phyloP scores from a whole-genome alignment of 1,140 invertebrate species.

The Ceratosolen fusciceps region DNA sequence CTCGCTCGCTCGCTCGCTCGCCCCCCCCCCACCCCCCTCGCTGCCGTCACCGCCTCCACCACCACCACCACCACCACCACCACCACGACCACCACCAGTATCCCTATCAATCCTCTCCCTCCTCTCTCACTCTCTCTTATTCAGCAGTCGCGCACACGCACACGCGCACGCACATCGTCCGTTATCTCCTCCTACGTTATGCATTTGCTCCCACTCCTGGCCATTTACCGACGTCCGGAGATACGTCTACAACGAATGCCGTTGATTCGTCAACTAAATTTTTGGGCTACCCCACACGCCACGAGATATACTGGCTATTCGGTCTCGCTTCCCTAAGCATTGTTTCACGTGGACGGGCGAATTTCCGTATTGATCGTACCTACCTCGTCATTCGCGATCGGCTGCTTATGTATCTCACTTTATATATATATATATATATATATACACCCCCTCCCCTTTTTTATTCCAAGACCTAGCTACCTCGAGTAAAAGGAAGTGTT shows the following conservation, averaged over 20 bases:
- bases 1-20: not conserved
- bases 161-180: not conserved
- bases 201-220: not conserved
- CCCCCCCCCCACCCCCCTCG: not conserved
- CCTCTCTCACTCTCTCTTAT: too few species aligned
- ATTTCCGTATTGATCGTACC: conserved; percentile 7
- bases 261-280: not conserved
- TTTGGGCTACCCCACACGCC: too few species aligned
- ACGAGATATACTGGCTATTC: not conserved
- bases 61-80: not conserved
- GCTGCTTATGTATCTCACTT: not conserved
- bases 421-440: too few species aligned
- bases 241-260: not conserved
- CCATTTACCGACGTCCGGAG: not conserved
- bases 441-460: too few species aligned
- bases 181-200: conserved; percentile 29
- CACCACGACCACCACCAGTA: not conserved
- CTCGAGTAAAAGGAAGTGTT: too few species aligned
- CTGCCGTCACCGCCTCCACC: not conserved
- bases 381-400: not conserved
- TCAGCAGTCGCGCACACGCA: too few species aligned
- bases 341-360: not conserved
- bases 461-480: too few species aligned
- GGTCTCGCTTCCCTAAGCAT: not conserved
- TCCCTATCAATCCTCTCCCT: not conserved